phyloP scores from a whole-genome alignment of 2,113 vertebrate genomes.

The Naja naja region DNA sequence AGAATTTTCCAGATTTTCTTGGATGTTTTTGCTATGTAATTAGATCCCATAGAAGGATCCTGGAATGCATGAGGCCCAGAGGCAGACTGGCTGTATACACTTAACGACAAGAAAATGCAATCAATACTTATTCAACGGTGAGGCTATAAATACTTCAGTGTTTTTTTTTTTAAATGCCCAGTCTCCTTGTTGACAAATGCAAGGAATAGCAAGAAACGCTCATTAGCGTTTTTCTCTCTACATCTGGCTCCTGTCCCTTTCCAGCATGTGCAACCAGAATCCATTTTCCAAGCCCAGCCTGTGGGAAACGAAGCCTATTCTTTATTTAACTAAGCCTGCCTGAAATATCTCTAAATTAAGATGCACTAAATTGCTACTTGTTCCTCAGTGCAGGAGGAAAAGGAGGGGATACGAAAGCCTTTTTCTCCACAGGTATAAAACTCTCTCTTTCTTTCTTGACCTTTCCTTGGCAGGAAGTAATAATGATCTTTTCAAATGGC shows the following conservation, averaged over 20 bases:
- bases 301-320: not conserved
- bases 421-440: constrained; percentile 27
- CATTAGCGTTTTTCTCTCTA: not conserved
- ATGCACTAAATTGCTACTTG: constrained; percentile 1
- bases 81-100: not conserved
- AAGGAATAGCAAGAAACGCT: not conserved
- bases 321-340: not conserved
- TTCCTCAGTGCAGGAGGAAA: not conserved
- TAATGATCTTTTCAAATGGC: constrained; percentile 24
- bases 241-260: not conserved
- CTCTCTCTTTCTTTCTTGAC: constrained; percentile 38
- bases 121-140: not conserved
- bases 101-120: not conserved
- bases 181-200: not conserved
- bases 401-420: not conserved
- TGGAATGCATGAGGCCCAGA: not conserved
- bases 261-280: not conserved
- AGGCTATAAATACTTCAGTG: not conserved
- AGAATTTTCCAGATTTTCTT: not conserved
- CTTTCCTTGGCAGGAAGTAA: constrained; percentile 30
- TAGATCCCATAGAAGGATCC: not conserved
- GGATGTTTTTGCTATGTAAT: not conserved
- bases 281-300: not conserved
- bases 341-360: constrained; percentile 19
- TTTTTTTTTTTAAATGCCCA: not conserved